phyloP scores from a whole-genome alignment of 2,113 vertebrate genomes.

The Triplophysa rosa region DNA sequence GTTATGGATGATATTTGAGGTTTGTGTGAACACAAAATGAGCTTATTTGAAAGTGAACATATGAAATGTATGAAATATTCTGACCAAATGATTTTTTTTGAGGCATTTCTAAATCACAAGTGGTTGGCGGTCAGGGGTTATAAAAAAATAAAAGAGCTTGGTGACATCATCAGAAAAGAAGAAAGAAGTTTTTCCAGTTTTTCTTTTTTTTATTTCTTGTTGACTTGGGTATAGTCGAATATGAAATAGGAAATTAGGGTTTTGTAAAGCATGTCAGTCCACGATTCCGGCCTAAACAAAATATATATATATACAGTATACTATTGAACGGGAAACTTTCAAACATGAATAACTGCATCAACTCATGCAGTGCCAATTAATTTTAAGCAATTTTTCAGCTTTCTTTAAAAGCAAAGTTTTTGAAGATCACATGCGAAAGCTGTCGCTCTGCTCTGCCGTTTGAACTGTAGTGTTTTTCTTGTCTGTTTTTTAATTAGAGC shows the following conservation, averaged over 20 bases:
- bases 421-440: conserved; percentile 29
- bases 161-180: too few species aligned
- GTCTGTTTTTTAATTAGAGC: conserved; percentile 43
- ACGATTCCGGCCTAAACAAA: neutral
- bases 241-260: too few species aligned
- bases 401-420: neutral
- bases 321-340: conserved; percentile 8
- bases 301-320: too few species aligned
- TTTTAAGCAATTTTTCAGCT: neutral
- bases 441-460: neutral
- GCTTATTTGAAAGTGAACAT: neutral
- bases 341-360: neutral
- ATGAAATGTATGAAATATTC: neutral
- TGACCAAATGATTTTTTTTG: neutral
- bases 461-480: conserved; percentile 38
- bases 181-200: too few species aligned
- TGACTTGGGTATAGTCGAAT: too few species aligned
- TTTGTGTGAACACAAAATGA: neutral
- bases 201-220: too few species aligned
- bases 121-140: too few species aligned
- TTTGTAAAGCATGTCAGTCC: neutral
- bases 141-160: too few species aligned
- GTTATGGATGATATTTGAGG: neutral
- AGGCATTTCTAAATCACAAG: too few species aligned
- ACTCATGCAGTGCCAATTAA: conserved; percentile 24